Evolutionary conservation across 2,888 invertebrate genomes (phyloP), one percentile per base, ranked within the genome.

Genomic region (Apamea sordens): DNA sequence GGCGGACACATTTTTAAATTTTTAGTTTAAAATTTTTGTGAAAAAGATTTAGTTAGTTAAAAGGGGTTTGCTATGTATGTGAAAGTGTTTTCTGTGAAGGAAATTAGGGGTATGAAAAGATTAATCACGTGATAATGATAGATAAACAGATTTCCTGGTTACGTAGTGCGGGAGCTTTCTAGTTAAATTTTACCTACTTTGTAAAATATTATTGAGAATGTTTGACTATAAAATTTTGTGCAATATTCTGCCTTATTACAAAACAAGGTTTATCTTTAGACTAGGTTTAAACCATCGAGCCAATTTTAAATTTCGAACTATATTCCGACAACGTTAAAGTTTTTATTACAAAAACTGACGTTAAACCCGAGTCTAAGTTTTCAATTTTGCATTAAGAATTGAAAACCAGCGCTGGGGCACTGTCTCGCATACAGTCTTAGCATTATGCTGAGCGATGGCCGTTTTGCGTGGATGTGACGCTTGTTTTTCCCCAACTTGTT

Each of bases 1-100:
- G 36, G 18, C 18, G 44, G 75, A 15, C 47, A 61, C 28, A 50
- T 69, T 72, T 86, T 65, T 7, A 0, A 47, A 63, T 11, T 24
- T 53, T 70, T n/a, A 11, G 6, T 71, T 47, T 32, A 41, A 85
- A 15, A 63, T 56, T 1, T 70, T 44, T 15, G 36, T 50, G 15
- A 32, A 72, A 63, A 56, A 2, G 18, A 24, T 68, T 72, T 63
- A 18, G 18, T 68, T 68, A 59, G 50, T 67, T 63, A 59, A 68
- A 72, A 50, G 10, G 36, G 1, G n/a, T 59, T 64, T 28, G 24
- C 28, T 63, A 2, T 32, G 24, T 79, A 15, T 28, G 63, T 44
- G 11, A 18, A 63, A 56, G 56, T 47, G 28, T 64, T 64, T 82
- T 28, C 0, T 11, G 5, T 1, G 10, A 32, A 21, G 0, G 8